Percentiles rank a stretch among this genome's conserved stretches.
These are phyloP conservation scores for Myanophis thanlyinensis DNA, from an alignment of 2,113 vertebrate genomes.

Conservation along the genomic window DNA sequence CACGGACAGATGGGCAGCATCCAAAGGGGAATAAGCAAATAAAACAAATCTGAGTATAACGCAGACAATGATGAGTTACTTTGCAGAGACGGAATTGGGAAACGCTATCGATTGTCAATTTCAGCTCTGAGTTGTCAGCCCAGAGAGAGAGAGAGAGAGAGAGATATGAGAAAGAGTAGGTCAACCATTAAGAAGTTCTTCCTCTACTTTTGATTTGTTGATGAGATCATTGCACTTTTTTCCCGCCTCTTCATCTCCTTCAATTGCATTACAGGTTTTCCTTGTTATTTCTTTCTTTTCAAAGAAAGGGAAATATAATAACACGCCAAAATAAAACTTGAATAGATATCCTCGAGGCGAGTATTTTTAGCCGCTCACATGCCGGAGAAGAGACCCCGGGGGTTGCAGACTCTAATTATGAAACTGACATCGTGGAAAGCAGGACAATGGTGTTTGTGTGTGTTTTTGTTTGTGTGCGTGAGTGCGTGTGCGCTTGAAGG, in stretches of 20 bases:
- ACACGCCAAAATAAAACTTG: conserved; percentile 76
- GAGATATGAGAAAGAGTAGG: not conserved
- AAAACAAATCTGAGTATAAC: not conserved
- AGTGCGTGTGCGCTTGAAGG: not conserved
- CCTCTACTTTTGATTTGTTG: conserved; percentile 53
- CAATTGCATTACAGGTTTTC: conserved; percentile 72
- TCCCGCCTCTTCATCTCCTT: conserved; percentile 53
- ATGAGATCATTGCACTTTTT: conserved; percentile 61
- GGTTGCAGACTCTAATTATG: conserved; percentile 73
- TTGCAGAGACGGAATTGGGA: conserved; percentile 28
- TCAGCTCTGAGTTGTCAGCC: not conserved
- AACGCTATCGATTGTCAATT: not conserved
- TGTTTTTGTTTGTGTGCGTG: not conserved
- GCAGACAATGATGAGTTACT: not conserved
- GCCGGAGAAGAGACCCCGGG: conserved; percentile 65
- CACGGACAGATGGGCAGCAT: not conserved
- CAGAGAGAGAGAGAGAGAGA: not conserved
- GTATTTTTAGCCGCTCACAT: conserved; percentile 78
- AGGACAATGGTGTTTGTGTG: conserved; percentile 34
- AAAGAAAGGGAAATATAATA: conserved; percentile 59
- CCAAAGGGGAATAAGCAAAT: not conserved
- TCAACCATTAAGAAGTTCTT: conserved; percentile 70
- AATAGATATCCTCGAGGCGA: conserved; percentile 70
- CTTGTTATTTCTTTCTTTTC: not conserved
- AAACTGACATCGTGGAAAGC: conserved; percentile 56